Conservation (phyloP, 2,797 vertebrate species). For the Neoniphon sammara region DNA sequence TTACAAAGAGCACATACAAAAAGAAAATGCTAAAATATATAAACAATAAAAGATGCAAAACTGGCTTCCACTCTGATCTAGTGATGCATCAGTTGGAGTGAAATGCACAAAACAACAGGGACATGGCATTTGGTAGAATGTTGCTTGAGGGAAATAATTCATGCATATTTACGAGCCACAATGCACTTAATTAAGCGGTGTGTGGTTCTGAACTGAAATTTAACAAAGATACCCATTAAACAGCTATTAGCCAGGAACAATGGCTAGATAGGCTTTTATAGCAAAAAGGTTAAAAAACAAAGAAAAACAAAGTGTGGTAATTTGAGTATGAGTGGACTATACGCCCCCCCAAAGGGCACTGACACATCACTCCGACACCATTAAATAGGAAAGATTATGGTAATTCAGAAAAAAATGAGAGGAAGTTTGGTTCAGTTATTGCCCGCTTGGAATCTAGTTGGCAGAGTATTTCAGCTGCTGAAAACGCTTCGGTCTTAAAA, state of each 20-base stretch:
- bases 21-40: too few relatives aligned
- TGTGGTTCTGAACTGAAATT: neutral
- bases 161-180: neutral
- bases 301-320: constrained; percentile 6
- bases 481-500: constrained; percentile 39
- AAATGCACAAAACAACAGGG: constrained; percentile 24
- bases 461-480: constrained; percentile 26
- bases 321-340: neutral
- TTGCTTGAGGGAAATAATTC: constrained; percentile 14
- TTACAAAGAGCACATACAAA: too few relatives aligned
- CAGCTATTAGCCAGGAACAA: neutral
- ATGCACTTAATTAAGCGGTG: neutral
- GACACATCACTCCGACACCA: constrained; percentile 24
- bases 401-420: constrained; percentile 39
- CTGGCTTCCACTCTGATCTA: constrained; percentile 15
- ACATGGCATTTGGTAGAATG: constrained; percentile 7
- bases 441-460: constrained; percentile 48
- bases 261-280: neutral
- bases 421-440: constrained; percentile 51
- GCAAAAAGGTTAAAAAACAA: neutral
- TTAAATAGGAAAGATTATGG: constrained; percentile 38
- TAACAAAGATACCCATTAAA: neutral
- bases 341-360: neutral
- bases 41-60: too few relatives aligned
- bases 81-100: constrained; percentile 14